Evolutionary conservation across 2,113 vertebrate genomes (phyloP), one percentile per base, ranked within the genome.

Genomic region (Lophochroa leadbeateri): DNA sequence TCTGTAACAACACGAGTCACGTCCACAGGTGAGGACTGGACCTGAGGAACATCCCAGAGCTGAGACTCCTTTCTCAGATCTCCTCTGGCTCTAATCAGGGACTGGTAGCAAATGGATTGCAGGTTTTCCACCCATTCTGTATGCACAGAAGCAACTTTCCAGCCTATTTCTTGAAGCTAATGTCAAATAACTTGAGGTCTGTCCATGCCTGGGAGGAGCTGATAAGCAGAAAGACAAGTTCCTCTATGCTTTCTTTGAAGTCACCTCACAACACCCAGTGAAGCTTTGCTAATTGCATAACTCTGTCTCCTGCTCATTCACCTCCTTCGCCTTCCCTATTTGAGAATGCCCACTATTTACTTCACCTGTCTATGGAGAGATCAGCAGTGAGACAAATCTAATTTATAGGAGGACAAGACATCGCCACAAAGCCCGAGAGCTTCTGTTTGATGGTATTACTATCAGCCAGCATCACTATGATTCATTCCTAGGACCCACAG

Each of bases 341-440:
- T 52, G 19, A 53, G 37, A 76, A 33, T 1, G 11, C 8, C 25
- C 24, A 50, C 3, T 2, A 91, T 95, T 94, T 87, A 88, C 93
- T 53, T 64, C 63, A 49, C 11, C 41, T 63, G 67, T 13, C 90
- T 79, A 57, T 61, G 70, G 23, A 53, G 93, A 67, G 75, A 90
- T 86, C 90, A 88, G 63, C 67, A 61, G 57, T 2, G 15, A 89
- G 84, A 85, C 89, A 90, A 90, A 80, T 77, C 67, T 80, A 50
- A 93, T 96, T 95, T 93, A 58, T 5, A 47, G 82, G 57, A 69
- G 70, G 67, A 91, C 61, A 53, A 72, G 89, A 18, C 58, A 14
- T 23, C 1, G 0, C 47, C 58, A 79, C 78, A 72, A 74, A 94
- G 63, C 78, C 84, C 16, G 25, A 63, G 75, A 84, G 77, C 86